Conservation (phyloP, 1,140 invertebrate genomes). For the Temnothorax curvispinosus region DNA sequence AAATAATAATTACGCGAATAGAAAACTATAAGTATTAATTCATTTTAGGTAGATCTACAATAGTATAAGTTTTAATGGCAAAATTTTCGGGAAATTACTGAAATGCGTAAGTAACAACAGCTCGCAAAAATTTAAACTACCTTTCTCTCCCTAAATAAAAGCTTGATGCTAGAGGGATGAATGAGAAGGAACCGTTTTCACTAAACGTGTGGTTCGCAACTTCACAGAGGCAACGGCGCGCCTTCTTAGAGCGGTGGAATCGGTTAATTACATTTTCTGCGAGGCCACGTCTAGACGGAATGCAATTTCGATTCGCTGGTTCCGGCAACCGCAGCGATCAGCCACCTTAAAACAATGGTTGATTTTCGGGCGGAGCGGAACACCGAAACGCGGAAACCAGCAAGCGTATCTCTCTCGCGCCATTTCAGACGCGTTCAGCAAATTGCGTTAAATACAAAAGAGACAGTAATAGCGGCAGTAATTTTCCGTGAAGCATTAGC, state of each 20-base stretch:
- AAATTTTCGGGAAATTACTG: neutral
- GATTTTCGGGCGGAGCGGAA: conserved; percentile 23
- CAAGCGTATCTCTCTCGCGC: conserved; percentile 7
- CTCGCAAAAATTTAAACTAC: neutral
- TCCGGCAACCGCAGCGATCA: conserved; percentile 32
- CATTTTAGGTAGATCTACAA: neutral
- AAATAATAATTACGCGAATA: neutral
- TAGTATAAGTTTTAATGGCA: neutral
- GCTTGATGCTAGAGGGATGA: neutral
- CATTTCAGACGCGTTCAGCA: conserved; percentile 19
- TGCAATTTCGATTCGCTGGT: conserved; percentile 69
- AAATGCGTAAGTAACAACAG: neutral
- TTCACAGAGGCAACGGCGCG: conserved; percentile 9
- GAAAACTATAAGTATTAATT: conserved; percentile 8
- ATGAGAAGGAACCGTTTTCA: conserved; percentile 20
- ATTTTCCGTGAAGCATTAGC: conserved; percentile 21
- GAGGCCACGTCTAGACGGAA: conserved; percentile 65
- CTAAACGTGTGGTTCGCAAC: conserved; percentile 18
- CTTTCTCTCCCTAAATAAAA: neutral
- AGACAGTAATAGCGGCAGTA: conserved; percentile 17
- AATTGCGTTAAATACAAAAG: conserved; percentile 35
- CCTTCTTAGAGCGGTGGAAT: conserved; percentile 51
- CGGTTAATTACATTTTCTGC: conserved; percentile 70
- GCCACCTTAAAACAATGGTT: conserved; percentile 34
- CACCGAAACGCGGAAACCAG: conserved; percentile 14